These are phyloP conservation scores for Alloscopus bannaensis DNA, from an alignment of 2,888 invertebrate genomes.

Conservation along the genomic window DNA sequence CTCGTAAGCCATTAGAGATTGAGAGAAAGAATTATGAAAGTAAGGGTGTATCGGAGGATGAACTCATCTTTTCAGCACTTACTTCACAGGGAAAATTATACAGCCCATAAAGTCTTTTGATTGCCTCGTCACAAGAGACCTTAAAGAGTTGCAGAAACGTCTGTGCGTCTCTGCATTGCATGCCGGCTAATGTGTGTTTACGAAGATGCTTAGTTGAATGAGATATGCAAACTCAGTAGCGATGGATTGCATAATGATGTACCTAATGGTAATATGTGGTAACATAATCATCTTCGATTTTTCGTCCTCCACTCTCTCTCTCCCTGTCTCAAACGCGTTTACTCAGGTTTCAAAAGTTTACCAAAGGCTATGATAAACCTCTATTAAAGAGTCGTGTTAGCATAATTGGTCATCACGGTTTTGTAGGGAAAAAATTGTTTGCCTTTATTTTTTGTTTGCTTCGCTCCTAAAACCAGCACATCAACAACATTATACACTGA, in stretches of 20 bases:
- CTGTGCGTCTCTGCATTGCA: too few species aligned
- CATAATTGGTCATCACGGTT: slow-evolving; percentile 61
- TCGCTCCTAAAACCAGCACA: too few species aligned
- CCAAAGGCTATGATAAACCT: slow-evolving; percentile 42
- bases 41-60: slow-evolving; percentile 53
- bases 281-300: not conserved
- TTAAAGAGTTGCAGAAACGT: too few species aligned
- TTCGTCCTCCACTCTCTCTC: not conserved
- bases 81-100: slow-evolving; percentile 49
- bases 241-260: too few species aligned
- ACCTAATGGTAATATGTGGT: not conserved
- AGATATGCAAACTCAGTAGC: too few species aligned
- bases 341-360: slow-evolving; percentile 57
- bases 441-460: slow-evolving; percentile 47
- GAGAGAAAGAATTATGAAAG: slow-evolving; percentile 36
- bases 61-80: slow-evolving; percentile 60
- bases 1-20: too few species aligned
- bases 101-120: slow-evolving; percentile 50
- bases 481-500: slow-evolving; percentile 24
- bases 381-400: slow-evolving; percentile 61
- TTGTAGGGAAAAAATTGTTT: slow-evolving; percentile 48
- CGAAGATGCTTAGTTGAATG: too few species aligned
- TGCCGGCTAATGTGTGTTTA: too few species aligned
- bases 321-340: slow-evolving; percentile 22
- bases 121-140: slow-evolving; percentile 12